These are phyloP conservation scores for Galeopterus variegatus DNA, from an alignment of 2,113 vertebrate species.

Conservation along the genomic window DNA sequence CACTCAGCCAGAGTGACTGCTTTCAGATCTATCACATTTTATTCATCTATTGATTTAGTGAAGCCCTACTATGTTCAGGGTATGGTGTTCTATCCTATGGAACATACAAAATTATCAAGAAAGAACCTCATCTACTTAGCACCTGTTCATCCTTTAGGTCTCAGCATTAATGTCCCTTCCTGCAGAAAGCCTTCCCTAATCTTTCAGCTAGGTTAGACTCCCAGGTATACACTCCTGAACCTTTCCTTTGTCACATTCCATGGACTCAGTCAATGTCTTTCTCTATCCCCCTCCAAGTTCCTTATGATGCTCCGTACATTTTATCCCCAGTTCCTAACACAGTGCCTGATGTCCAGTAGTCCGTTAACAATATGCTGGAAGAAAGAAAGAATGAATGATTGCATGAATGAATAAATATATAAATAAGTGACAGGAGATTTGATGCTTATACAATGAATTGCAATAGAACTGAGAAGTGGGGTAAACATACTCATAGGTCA, in stretches of 20 bases:
- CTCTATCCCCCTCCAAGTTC: not conserved
- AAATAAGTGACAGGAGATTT: not conserved
- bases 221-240: not conserved
- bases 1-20: not conserved
- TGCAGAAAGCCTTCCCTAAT: not conserved
- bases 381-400: not conserved
- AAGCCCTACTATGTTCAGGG: not conserved
- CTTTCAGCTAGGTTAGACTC: not conserved
- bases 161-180: not conserved
- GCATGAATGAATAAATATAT: not conserved
- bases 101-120: not conserved
- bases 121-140: not conserved
- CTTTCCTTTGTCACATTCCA: not conserved
- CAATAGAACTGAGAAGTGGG: not conserved
- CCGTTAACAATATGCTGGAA: not conserved
- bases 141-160: not conserved
- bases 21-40: not conserved
- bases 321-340: not conserved
- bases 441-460: not conserved
- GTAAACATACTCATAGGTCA: not conserved
- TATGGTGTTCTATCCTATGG: not conserved
- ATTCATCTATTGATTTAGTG: not conserved
- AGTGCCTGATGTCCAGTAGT: not conserved
- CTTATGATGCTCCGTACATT: not conserved
- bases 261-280: not conserved